Base-by-base conservation (phyloP, 2,113 vertebrate species). In the Burhinus bistriatus region DNA sequence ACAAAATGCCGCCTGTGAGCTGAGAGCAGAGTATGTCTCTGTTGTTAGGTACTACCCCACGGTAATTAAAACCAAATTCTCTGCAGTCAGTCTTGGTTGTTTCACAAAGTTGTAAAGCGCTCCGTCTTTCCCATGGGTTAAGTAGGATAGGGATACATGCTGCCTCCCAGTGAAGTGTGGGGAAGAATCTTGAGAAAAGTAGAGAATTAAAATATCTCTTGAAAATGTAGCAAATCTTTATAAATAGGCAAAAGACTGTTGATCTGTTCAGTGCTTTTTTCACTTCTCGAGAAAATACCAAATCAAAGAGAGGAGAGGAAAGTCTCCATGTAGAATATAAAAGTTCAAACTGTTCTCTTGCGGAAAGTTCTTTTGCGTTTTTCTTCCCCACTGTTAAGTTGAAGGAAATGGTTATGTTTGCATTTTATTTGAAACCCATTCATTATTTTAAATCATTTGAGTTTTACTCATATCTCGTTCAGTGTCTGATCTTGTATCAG, bases 391-490 rank as follows among this genome's bases (percentile, higher is more conserved):
- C 29, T 81, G 20, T 76, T 82, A 82, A 76, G 54, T 20, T 89
- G 77, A 94, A 95, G 82, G 65, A 87, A 86, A 84, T 75, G 15
- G 44, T 82, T 87, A 44, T 44, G 81, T 85, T 91, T 87, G 65
- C 73, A 13, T 94, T 95, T 95, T 81, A 57, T 84, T 82, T 96
- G 59, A 95, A 91, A 95, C 72, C 49, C 70, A 20, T 95, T 94
- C 77, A 82, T 82, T 96, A 87, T 47, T 93, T 95, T 79, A 64
- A 95, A 89, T 87, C 29, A 68, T 49, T 82, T 38, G 52, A 91
- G 81, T 89, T 94, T 61, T 87, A 2, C 55, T 71, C 32, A 0
- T 87, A 59, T 91, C 89, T 96, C 77, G 65, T 79, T 71, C 89
- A 59, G 34, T 44, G 47, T 85, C 93, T 82, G 87, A 87, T 92